Percentiles rank a stretch among this genome's conserved stretches.
Evolutionary conservation across 2,888 invertebrate species (phyloP).

Genomic region (Julus scandinavius): DNA sequence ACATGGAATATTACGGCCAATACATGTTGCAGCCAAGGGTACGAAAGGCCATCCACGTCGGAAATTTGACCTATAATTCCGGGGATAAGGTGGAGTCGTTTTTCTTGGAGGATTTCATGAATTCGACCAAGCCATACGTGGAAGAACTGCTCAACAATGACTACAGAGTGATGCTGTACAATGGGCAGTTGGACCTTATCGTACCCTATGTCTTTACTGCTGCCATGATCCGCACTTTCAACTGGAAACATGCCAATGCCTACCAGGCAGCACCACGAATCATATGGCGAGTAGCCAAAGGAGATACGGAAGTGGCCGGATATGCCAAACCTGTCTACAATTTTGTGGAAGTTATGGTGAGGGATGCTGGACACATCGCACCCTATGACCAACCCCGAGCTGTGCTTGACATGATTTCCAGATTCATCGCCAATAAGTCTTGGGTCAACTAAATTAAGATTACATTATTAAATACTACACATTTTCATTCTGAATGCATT

Average conservation of each 20-base stretch:
- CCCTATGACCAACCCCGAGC: slow-evolving; percentile 82
- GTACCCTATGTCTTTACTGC: slow-evolving; percentile 61
- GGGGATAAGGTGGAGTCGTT: slow-evolving; percentile 62
- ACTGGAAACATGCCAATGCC: slow-evolving; percentile 62
- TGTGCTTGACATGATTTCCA: slow-evolving; percentile 78
- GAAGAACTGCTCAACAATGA: slow-evolving; percentile 64
- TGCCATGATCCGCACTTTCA: slow-evolving; percentile 48
- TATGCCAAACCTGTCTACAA: slow-evolving; percentile 79
- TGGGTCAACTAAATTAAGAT: neutral
- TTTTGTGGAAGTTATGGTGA: slow-evolving; percentile 78
- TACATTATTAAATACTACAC: neutral
- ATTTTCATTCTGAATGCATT: neutral
- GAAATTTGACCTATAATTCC: slow-evolving; percentile 62
- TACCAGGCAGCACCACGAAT: slow-evolving; percentile 51
- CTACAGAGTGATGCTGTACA: slow-evolving; percentile 74
- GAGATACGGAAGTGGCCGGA: slow-evolving; percentile 74
- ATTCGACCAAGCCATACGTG: slow-evolving; percentile 65
- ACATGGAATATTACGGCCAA: slow-evolving; percentile 61
- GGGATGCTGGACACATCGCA: slow-evolving; percentile 86
- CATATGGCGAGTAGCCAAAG: slow-evolving; percentile 58
- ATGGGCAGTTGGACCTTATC: slow-evolving; percentile 85
- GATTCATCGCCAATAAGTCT: slow-evolving; percentile 72
- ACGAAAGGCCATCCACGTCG: slow-evolving; percentile 65
- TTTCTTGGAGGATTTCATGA: slow-evolving; percentile 63
- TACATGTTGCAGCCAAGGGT: slow-evolving; percentile 58